Evolutionary conservation across 2,797 vertebrate genomes (phyloP), one percentile per base, ranked within the genome.

Genomic region (Nothura maculosa): DNA sequence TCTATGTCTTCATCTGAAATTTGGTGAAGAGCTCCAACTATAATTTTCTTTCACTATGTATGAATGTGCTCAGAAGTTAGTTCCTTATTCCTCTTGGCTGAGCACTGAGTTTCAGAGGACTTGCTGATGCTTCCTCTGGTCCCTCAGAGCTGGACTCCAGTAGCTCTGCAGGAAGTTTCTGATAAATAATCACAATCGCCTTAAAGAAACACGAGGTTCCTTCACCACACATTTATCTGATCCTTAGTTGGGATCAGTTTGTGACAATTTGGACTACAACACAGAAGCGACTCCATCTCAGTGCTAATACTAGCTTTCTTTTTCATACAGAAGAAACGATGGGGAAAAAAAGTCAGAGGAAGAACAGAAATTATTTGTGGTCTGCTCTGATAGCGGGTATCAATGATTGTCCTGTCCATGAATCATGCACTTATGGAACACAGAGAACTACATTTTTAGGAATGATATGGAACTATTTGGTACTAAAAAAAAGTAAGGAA

Each of bases 111-210:
- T 47, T 54, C 36, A 50, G 40, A 61, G 40, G 61, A 67, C 34
- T 68, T 63, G 60, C 74, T 67, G 73, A 40, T 57, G 42, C 67
- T 79, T 74, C 70, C 54, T 60, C 48, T 10, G 16, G 42, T 28
- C 25, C 55, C 50, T 61, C 62, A 74, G 34, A 61, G 36, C 11
- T 68, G 68, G 55, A 68, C 63, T 55, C 32, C 48, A 34, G 48
- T 42, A 25, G 22, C 45, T 90, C 55, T 80, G 36, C 57, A 47
- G 81, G 43, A 63, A 90, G 34, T 43, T 30, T 81, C 63, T 60
- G 76, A 78, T 82, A 94, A 50, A 77, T 81, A 20, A 75, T 81
- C 67, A 92, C 85, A 73, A 87, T 82, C 69, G 27, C 69, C 45
- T 79, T 76, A 45, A 68, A 91, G 62, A 64, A 78, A 81, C 64